Evolutionary conservation across 2,113 vertebrate genomes (phyloP).

Genomic region (Pachyramphus minor): DNA sequence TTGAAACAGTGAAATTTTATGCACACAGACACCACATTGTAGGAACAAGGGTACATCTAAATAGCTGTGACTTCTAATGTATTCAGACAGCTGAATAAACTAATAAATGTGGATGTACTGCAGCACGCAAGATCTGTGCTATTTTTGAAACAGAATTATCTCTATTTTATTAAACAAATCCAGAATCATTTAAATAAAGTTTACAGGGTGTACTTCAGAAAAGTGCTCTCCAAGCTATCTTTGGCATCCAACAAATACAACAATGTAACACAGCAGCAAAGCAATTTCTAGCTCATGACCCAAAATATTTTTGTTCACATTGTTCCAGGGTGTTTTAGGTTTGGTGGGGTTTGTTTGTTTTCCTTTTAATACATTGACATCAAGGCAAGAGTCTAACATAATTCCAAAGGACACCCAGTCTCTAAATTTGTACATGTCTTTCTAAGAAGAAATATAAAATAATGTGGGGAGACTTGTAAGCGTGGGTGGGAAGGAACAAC

Average conservation of each 20-base stretch:
- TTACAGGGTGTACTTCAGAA: not conserved
- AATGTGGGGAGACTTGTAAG: not conserved
- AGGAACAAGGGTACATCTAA: not conserved
- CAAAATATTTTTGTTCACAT: not conserved
- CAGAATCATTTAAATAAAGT: not conserved
- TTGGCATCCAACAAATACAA: not conserved
- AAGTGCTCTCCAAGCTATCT: not conserved
- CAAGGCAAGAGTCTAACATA: not conserved
- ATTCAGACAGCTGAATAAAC: not conserved
- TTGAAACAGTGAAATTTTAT: slow-evolving; percentile 1
- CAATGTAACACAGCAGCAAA: not conserved
- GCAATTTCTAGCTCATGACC: not conserved
- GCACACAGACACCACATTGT: not conserved
- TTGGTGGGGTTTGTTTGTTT: not conserved
- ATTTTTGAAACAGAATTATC: not conserved
- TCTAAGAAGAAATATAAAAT: not conserved
- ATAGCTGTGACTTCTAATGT: not conserved
- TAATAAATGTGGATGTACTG: not conserved
- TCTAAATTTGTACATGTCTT: not conserved
- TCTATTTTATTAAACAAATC: not conserved
- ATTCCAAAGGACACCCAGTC: not conserved
- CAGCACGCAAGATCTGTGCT: not conserved
- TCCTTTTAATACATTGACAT: not conserved
- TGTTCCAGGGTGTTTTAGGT: not conserved
- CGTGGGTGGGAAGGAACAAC: not conserved